Conservation (phyloP, 2,113 vertebrate species). For the Saimiri boliviensis region DNA sequence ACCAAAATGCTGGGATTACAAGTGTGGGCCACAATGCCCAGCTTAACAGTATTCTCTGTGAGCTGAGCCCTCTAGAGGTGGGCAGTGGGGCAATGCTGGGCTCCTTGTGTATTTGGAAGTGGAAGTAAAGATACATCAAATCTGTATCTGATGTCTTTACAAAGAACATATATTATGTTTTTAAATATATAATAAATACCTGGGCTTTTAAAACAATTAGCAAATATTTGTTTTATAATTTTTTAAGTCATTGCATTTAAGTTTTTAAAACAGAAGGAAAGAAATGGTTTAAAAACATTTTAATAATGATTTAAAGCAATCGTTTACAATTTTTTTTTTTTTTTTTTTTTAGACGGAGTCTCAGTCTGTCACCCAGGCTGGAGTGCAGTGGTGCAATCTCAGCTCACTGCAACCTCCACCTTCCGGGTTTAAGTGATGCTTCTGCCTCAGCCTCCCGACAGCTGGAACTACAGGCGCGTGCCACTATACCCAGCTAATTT, state of each 20-base stretch:
- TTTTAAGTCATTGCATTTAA: background rate
- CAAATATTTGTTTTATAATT: constrained; percentile 12
- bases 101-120: background rate
- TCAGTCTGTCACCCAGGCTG: too few species aligned
- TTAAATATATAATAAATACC: background rate
- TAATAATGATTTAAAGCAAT: background rate
- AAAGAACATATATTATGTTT: background rate
- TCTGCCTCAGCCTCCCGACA: too few species aligned
- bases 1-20: too few species aligned
- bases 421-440: too few species aligned
- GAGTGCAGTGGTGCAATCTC: too few species aligned
- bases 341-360: background rate
- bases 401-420: too few species aligned
- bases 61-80: background rate
- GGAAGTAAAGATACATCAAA: background rate
- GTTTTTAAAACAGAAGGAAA: background rate
- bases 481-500: too few species aligned
- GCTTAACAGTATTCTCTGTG: background rate
- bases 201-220: background rate
- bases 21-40: too few species aligned
- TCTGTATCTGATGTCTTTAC: background rate
- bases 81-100: background rate
- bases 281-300: background rate
- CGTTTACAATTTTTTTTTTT: background rate
- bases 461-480: too few species aligned